A percentile compares a stretch with the other conserved stretches of the same genome.
Evolutionary conservation across 1,140 invertebrate genomes (phyloP).

Genomic region (Philaenus spumarius): DNA sequence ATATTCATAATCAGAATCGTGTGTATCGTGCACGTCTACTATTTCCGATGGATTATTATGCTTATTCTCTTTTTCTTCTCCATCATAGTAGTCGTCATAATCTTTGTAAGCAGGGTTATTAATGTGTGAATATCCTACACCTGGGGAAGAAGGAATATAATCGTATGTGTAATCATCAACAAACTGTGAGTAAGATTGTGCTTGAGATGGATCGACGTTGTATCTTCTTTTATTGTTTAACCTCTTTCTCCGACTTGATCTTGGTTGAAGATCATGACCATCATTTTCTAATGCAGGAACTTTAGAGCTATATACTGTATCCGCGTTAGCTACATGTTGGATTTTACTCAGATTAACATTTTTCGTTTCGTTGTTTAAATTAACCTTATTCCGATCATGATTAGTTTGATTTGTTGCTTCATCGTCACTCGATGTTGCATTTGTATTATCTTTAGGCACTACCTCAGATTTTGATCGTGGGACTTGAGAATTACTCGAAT

Average conservation of each 20-base stretch:
- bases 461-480: no score
- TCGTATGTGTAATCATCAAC: neutral
- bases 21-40: neutral
- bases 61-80: neutral
- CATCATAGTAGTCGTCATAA: neutral
- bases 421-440: no score
- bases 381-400: no score
- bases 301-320: no score
- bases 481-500: no score
- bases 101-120: neutral
- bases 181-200: neutral
- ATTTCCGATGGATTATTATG: neutral
- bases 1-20: conserved; percentile 6
- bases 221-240: neutral
- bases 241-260: no score
- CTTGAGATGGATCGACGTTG: neutral
- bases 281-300: no score
- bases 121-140: neutral
- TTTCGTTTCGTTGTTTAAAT: no score
- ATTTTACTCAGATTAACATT: no score
- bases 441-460: no score
- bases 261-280: neutral
- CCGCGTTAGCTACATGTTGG: no score
- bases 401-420: no score
- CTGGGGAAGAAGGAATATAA: neutral